Conservation (phyloP, 2,113 vertebrate genomes). For the Solea senegalensis region DNA sequence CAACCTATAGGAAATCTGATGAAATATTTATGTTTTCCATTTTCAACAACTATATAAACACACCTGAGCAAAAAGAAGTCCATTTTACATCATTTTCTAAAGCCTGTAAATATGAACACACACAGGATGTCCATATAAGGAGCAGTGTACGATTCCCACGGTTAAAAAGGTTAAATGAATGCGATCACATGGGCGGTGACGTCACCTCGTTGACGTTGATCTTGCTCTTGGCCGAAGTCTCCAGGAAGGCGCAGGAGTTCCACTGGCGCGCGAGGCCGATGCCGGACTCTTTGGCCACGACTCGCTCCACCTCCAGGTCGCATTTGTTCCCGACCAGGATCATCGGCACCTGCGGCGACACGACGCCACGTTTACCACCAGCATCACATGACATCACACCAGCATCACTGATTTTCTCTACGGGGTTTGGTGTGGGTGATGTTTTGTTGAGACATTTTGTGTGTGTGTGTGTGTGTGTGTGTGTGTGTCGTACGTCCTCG, state of each 20-base stretch:
- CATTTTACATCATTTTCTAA: no score
- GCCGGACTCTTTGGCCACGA: slow-evolving; percentile 97
- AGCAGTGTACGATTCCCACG: no score
- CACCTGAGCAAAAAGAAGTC: no score
- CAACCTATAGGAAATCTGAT: no score
- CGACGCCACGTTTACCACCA: background rate
- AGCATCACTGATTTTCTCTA: no score
- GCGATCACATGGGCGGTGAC: background rate
- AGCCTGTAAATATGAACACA: no score
- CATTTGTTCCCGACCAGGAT: slow-evolving; percentile 98
- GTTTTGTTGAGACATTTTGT: background rate
- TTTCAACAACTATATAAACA: no score
- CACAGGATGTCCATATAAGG: no score
- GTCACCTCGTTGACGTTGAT: slow-evolving; percentile 97
- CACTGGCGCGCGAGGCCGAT: slow-evolving; percentile 96
- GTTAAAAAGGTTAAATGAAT: background rate
- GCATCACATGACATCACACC: no score
- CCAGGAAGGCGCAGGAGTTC: slow-evolving; percentile 98
- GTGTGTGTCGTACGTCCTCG: slow-evolving; percentile 65
- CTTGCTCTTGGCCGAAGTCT: slow-evolving; percentile 98
- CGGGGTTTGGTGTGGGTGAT: no score
- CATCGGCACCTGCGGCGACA: slow-evolving; percentile 90
- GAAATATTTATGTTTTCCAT: no score
- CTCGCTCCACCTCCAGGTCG: slow-evolving; percentile 97
- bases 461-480: slow-evolving; percentile 15